Evolutionary conservation across 2,797 vertebrate genomes (phyloP).

Genomic region (Mormyrus hasselquistii): DNA sequence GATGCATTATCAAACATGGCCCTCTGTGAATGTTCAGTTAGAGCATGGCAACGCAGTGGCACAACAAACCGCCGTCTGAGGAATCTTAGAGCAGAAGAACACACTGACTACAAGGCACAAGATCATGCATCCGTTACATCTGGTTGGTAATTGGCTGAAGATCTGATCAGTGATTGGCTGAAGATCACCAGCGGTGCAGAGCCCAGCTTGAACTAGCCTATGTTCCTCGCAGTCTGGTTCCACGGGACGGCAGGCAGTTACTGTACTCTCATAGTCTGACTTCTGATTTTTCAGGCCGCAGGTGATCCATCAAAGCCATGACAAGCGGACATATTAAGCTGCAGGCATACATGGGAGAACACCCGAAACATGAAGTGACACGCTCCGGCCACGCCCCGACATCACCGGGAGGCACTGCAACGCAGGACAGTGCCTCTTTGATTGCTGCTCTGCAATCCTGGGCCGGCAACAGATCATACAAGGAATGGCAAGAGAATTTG

Average conservation of each 20-base stretch:
- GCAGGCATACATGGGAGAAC: not conserved
- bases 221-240: not conserved
- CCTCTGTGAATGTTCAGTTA: not conserved
- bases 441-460: not conserved
- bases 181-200: conserved; percentile 2
- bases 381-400: not conserved
- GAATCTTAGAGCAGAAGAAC: not conserved
- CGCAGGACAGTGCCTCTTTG: not conserved
- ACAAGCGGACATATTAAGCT: conserved; percentile 10
- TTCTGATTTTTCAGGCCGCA: conserved; percentile 1
- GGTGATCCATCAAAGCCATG: not conserved
- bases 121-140: not conserved
- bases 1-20: conserved; percentile 57
- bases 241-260: not conserved
- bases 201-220: not conserved
- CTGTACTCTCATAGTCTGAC: not conserved
- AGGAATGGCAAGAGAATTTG: not conserved
- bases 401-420: not conserved
- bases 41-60: conserved; percentile 32
- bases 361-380: not conserved
- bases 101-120: conserved; percentile 25
- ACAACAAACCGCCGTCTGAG: conserved; percentile 24
- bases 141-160: not conserved
- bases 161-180: conserved; percentile 1
- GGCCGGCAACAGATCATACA: not conserved